phyloP scores from a whole-genome alignment of 2,797 vertebrate genomes.

The Onychomys leucogaster region DNA sequence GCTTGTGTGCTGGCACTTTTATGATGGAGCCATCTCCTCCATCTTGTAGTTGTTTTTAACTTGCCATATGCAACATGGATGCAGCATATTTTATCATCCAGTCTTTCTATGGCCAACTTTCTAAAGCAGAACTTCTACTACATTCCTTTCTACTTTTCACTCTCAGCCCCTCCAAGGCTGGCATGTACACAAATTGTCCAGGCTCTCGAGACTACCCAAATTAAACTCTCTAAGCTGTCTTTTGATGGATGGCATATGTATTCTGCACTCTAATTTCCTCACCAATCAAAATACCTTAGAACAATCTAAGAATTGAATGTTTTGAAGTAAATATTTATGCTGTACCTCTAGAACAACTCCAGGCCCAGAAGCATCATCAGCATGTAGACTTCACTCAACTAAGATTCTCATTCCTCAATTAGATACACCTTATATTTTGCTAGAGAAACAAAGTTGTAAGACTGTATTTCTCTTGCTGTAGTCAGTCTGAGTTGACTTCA shows the following conservation, averaged over 20 bases:
- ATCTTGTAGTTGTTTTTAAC: not conserved
- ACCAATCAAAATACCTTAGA: not conserved
- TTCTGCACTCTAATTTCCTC: not conserved
- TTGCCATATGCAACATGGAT: not conserved
- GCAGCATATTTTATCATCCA: not conserved
- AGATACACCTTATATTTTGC: not conserved
- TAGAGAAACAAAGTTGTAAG: not conserved
- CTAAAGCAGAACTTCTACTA: not conserved
- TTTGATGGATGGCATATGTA: not conserved
- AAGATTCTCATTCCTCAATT: not conserved
- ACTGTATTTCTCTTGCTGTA: not conserved
- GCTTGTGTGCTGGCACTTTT: not conserved
- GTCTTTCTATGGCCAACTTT: not conserved
- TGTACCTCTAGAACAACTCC: not conserved
- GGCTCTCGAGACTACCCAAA: not conserved
- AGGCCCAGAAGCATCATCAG: not conserved
- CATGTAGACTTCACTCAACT: not conserved
- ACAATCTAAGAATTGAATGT: not conserved
- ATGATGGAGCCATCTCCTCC: not conserved
- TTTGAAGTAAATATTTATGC: not conserved
- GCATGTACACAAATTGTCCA: not conserved
- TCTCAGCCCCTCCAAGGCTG: not conserved
- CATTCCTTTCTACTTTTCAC: not conserved
- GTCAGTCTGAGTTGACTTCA: not conserved
- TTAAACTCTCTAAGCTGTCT: not conserved